Evolutionary conservation across 2,113 vertebrate species (phyloP), one percentile per base, ranked within the genome.

Genomic region (Embiotoca jacksoni): DNA sequence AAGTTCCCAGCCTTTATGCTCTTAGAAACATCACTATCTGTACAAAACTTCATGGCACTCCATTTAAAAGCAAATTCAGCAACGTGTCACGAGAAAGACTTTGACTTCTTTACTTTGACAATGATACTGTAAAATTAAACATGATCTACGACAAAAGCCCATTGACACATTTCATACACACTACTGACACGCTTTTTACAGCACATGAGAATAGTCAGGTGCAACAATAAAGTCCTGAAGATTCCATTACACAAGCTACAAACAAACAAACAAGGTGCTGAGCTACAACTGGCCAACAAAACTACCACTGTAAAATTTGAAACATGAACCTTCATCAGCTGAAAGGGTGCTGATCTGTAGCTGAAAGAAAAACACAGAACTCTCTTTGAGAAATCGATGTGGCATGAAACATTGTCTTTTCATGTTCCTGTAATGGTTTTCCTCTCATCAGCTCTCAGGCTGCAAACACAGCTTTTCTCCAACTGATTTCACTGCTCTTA

Each of bases 291-390:
- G 30, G 49, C 15, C 9, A 2, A 31, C 5, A 61, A 23, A 15
- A 66, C 0, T 39, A 60, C 3, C 23, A 37, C 52, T n/a, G 30
- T 54, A 39, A 73, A 75, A 72, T 35, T 16, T 7, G 2, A 65
- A 39, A 62, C 37, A 13, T n/a, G 47, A 64, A 57, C 58, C 13
- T 49, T 55, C n/a, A 75, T 70, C 65, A 73, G 72, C 80, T 76
- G 80, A 61, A 33, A 56, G 59, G 64, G 7, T 78, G 85, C 71
- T 80, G 83, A 85, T 72, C 65, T 75, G 72, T 46, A 35, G 64
- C 53, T 58, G 14, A 15, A 1, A 10, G 44, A 41, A 71, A 67
- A 41, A 67, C 14, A 76, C 61, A 69, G 58, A 75, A 49, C 15
- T 62, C 36, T 56, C 64, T 72, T 78, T 75, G 63, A 79, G 44